A percentile compares a stretch with the other conserved stretches of the same genome.
Evolutionary conservation across 2,113 vertebrate species (phyloP).

Genomic region (Pantherophis guttatus): DNA sequence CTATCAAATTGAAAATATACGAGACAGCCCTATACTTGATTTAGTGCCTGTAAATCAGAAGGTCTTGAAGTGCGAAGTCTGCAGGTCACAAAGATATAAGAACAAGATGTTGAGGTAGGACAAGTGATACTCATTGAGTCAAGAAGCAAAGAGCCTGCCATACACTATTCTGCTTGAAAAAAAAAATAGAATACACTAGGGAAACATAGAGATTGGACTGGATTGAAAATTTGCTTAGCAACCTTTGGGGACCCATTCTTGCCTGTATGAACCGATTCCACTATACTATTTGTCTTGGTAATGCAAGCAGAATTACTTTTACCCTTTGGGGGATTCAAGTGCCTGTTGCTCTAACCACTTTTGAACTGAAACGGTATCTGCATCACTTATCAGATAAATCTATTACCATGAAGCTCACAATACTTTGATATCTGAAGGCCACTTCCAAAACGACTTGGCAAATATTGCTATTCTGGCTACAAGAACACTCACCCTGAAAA

Average conservation of each 20-base stretch:
- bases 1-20: background rate
- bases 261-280: slow-evolving; percentile 54
- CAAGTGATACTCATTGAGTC: slow-evolving; percentile 18
- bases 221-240: slow-evolving; percentile 58
- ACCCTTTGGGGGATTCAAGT: slow-evolving; percentile 51
- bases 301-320: slow-evolving; percentile 56
- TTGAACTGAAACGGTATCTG: background rate
- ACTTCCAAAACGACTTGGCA: background rate
- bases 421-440: background rate
- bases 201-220: slow-evolving; percentile 50
- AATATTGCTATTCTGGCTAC: background rate
- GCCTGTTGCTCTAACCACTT: slow-evolving; percentile 42
- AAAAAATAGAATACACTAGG: slow-evolving; percentile 37
- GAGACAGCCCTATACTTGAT: background rate
- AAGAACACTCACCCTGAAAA: background rate
- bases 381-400: background rate
- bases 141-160: slow-evolving; percentile 24
- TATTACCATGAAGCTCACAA: slow-evolving; percentile 12
- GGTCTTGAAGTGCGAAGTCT: background rate
- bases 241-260: slow-evolving; percentile 51
- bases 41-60: background rate
- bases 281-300: slow-evolving; percentile 54
- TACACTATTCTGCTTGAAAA: slow-evolving; percentile 15
- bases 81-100: background rate
- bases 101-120: background rate